These are phyloP conservation scores for Poecilobothrus nobilitatus DNA, from an alignment of 2,888 invertebrate species.

Conservation along the genomic window DNA sequence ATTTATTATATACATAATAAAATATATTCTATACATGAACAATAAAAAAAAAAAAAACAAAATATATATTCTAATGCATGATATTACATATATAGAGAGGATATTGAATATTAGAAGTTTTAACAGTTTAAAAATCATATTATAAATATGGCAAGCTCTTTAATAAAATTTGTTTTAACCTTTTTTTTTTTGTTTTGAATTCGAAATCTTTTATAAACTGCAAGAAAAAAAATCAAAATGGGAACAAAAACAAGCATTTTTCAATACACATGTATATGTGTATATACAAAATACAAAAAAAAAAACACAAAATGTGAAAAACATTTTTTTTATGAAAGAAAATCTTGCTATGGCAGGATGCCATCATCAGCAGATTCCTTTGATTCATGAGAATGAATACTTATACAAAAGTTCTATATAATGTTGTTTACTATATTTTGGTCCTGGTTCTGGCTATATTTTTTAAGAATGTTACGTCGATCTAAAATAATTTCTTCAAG, in stretches of 20 bases:
- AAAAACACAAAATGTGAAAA: background rate
- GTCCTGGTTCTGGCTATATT: too few species aligned
- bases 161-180: background rate
- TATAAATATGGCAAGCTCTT: background rate
- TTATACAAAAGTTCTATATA: background rate
- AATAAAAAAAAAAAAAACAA: too few species aligned
- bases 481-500: slow-evolving; percentile 6
- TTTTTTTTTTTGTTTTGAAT: background rate
- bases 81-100: too few species aligned
- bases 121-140: too few species aligned
- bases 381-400: background rate
- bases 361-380: slow-evolving; percentile 4
- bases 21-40: too few species aligned
- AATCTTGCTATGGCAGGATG: background rate
- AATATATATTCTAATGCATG: too few species aligned
- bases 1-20: too few species aligned
- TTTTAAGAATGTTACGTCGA: slow-evolving; percentile 1
- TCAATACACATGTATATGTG: too few species aligned
- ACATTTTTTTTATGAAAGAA: background rate
- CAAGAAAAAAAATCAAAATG: background rate
- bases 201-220: background rate
- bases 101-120: too few species aligned
- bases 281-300: background rate
- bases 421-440: too few species aligned
- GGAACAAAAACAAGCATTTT: background rate